phyloP scores from a whole-genome alignment of 1,140 invertebrate genomes.

The Zaprionus nigranus region DNA sequence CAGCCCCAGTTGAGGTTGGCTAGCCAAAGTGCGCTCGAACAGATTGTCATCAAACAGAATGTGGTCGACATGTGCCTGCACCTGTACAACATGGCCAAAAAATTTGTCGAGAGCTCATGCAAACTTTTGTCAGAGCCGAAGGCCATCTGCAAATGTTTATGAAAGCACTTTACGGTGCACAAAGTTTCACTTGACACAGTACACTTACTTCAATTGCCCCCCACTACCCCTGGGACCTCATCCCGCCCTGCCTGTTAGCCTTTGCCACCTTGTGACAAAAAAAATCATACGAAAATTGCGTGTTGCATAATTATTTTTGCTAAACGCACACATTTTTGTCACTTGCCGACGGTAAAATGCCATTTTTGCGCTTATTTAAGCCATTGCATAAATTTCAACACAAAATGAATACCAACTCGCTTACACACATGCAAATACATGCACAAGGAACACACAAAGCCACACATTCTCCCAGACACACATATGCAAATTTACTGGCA shows the following conservation, averaged over 20 bases:
- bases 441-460: not conserved
- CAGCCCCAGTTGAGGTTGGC: not conserved
- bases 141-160: constrained; percentile 60
- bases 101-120: constrained; percentile 43
- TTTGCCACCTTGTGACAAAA: constrained; percentile 3
- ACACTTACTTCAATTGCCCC: constrained; percentile 34
- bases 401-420: constrained; percentile 70
- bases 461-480: constrained; percentile 26
- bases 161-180: constrained; percentile 60
- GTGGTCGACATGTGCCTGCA: constrained; percentile 38
- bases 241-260: not conserved
- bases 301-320: constrained; percentile 74
- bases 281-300: constrained; percentile 11
- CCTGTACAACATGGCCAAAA: constrained; percentile 22
- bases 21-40: constrained; percentile 40
- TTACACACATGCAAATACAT: constrained; percentile 29
- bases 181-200: constrained; percentile 59
- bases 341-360: constrained; percentile 67
- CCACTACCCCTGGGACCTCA: constrained; percentile 1
- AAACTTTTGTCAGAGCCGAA: constrained; percentile 28
- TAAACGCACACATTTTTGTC: constrained; percentile 67
- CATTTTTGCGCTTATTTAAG: constrained; percentile 80
- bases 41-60: constrained; percentile 70
- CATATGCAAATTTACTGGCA: constrained; percentile 69
- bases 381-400: constrained; percentile 77